phyloP scores from a whole-genome alignment of 2,888 invertebrate species.

The Acronicta alni region DNA sequence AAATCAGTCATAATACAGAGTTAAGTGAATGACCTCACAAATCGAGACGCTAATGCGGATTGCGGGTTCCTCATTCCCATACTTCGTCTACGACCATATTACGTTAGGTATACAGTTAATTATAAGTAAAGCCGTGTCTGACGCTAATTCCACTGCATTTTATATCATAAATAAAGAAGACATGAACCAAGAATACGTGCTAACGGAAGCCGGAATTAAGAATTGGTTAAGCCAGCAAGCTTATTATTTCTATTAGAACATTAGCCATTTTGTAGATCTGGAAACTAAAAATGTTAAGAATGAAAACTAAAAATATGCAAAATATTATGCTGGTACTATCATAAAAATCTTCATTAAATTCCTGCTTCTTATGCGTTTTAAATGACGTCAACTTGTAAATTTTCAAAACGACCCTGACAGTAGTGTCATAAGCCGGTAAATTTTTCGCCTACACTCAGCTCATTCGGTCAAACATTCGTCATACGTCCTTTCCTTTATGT shows the following conservation, averaged over 20 bases:
- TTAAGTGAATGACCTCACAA: conserved; percentile 81
- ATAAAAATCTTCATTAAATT: not conserved
- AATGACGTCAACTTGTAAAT: conserved; percentile 28
- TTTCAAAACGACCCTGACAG: conserved; percentile 41
- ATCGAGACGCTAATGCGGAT: conserved; percentile 58
- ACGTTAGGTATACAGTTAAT: conserved; percentile 37
- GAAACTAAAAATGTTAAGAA: not conserved
- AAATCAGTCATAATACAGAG: conserved; percentile 76
- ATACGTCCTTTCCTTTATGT: conserved; percentile 51
- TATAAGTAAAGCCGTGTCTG: conserved; percentile 34
- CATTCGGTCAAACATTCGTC: conserved; percentile 58
- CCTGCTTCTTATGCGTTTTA: not conserved
- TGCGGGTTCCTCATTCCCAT: conserved; percentile 55
- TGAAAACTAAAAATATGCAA: not conserved
- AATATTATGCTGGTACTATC: not conserved
- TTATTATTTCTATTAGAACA: not conserved
- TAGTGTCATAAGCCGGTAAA: conserved; percentile 26
- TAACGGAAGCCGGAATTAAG: conserved; percentile 1
- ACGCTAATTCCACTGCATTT: conserved; percentile 13
- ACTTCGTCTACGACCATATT: conserved; percentile 30
- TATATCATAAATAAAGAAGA: conserved; percentile 17
- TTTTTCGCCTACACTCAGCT: conserved; percentile 56
- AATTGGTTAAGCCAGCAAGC: not conserved
- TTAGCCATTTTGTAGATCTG: not conserved
- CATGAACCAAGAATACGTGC: not conserved